Conservation (phyloP, 2,797 vertebrate genomes). For the Acipenser ruthenus region DNA sequence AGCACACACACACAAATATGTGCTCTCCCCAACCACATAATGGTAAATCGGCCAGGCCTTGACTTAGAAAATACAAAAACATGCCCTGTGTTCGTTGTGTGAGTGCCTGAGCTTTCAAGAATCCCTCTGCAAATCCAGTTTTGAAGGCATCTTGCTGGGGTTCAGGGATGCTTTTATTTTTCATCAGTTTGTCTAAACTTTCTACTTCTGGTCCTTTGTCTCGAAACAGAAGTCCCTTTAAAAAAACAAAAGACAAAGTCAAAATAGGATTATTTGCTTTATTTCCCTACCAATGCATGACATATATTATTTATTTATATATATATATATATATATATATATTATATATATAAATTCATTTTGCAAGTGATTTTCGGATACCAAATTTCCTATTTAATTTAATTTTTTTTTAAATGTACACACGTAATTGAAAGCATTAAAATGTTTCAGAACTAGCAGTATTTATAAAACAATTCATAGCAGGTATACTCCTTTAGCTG, state of each 20-base stretch:
- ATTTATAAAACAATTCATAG: too few species aligned
- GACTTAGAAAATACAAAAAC: constrained; percentile 21
- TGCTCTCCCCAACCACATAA: constrained; percentile 12
- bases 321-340: too few species aligned
- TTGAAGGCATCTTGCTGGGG: constrained; percentile 90
- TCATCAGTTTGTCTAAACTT: constrained; percentile 73
- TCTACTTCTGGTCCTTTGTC: constrained; percentile 70
- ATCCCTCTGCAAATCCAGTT: constrained; percentile 91
- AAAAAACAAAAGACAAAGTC: neutral
- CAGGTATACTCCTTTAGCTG: too few species aligned
- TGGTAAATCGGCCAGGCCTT: neutral
- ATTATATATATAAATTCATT: too few species aligned
- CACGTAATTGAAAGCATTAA: too few species aligned
- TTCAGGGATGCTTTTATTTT: constrained; percentile 81
- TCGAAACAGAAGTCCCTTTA: constrained; percentile 72
- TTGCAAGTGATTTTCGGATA: too few species aligned
- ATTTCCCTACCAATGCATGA: too few species aligned
- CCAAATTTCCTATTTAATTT: too few species aligned
- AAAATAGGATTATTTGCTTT: too few species aligned
- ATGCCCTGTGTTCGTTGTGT: constrained; percentile 82
- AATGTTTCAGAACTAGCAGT: too few species aligned
- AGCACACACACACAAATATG: constrained; percentile 9
- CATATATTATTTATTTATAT: too few species aligned
- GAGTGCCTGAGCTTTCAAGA: constrained; percentile 86
- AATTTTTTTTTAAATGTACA: too few species aligned